Base-by-base conservation (phyloP, 2,888 invertebrate species). In the Miltochrista miniata region DNA sequence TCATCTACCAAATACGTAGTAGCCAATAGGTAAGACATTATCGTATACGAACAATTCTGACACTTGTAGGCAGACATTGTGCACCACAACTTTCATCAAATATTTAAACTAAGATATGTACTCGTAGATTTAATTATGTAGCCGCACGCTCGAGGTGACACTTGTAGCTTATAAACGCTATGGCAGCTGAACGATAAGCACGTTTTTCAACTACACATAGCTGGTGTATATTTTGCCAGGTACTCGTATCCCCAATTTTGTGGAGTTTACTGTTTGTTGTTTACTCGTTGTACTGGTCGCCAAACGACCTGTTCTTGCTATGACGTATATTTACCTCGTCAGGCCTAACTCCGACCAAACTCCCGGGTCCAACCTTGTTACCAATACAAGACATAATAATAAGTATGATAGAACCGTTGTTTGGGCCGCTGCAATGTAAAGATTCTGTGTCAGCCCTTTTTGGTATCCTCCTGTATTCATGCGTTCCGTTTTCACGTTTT, bases 281-380 rank as follows among this genome's bases (percentile, higher is more conserved):
- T n/a, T n/a, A n/a, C n/a, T n/a, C n/a, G n/a, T 5, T 24, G 3
- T 24, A 24, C 18, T 4, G 18, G 18, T 24, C 18, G 18, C 18
- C 18, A 33, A 9, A 15, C 4, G 3, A 18, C 33, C 18, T n/a
- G 9, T 42, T 3, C 7, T 24, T 24, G 24, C 24, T 36, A 12
- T 13, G 5, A 24, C n/a, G n/a, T n/a, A 11, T 2, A 29, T 30
- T 13, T 37, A 33, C 14, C n/a, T 11, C 4, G 7, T 40, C 44
- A 33, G 14, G 15, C 42, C 31, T 18, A n/a, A 46, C 18, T 42
- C 14, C 38, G 59, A 66, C 56, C 61, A 66, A 56, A 37, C 49
- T 43, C 56, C 58, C 47, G 67, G 64, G 66, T 64, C 61, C 68
- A 67, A 66, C 48, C 61, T 59, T 61, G 48, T 48, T 50, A 49